Percentiles rank a stretch among this genome's conserved stretches.
Conservation (phyloP, 2,888 invertebrate genomes). For the Adelphocoris suturalis region DNA sequence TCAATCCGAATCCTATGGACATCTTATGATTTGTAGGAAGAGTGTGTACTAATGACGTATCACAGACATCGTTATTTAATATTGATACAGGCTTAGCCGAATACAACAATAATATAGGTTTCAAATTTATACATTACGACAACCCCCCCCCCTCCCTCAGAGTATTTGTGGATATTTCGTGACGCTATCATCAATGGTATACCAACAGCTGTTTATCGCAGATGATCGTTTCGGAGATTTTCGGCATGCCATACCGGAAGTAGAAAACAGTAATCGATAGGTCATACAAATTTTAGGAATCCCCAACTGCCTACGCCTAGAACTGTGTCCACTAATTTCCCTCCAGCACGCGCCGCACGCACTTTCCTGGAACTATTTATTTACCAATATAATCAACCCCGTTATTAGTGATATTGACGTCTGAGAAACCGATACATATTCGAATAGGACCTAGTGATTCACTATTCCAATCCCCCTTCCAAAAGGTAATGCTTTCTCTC, state of each 20-base stretch:
- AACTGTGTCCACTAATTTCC: neutral
- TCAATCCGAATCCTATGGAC: no score
- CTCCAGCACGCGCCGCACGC: slow-evolving; percentile 9
- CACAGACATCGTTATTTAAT: no score
- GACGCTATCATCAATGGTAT: no score
- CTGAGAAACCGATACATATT: neutral
- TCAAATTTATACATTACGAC: no score
- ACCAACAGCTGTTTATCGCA: neutral
- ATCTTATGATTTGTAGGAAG: no score
- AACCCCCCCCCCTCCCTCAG: no score
- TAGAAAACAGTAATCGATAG: neutral
- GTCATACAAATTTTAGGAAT: neutral
- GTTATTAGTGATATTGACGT: slow-evolving; percentile 18
- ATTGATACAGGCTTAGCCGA: no score
- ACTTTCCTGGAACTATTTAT: slow-evolving; percentile 1
- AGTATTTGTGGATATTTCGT: no score
- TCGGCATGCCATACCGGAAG: neutral
- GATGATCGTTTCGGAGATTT: neutral
- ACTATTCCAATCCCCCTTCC: neutral
- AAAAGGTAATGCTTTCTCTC: no score
- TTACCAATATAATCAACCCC: slow-evolving; percentile 32
- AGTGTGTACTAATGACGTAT: no score
- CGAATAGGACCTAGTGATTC: neutral
- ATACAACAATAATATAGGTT: no score
- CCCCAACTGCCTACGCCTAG: slow-evolving; percentile 13